Evolutionary conservation across 2,888 invertebrate species (phyloP), one percentile per base, ranked within the genome.

Genomic region (Sthenelais limicola): DNA sequence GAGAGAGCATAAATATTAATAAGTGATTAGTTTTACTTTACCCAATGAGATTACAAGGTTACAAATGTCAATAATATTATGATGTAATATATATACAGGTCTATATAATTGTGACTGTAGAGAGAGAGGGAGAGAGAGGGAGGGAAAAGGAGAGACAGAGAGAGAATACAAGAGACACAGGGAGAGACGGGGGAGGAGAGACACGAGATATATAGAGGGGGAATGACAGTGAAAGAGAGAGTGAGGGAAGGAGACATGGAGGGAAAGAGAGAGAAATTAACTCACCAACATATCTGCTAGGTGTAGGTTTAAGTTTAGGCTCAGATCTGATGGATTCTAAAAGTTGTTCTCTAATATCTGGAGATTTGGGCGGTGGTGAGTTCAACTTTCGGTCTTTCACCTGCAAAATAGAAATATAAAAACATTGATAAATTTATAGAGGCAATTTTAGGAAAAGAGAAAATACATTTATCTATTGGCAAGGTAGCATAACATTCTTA

Each of bases 251-350:
- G 51, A n/a, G 51, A 21, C 7, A n/a, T 7, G 7, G 9, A 12
- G 21, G 7, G 51, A 51, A n/a, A 21, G 21, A 51, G 51, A 9
- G 9, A n/a, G 21, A 21, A n/a, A n/a, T n/a, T 12, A 4, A 62
- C 62, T 62, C 62, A 62, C 62, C 62, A n/a, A 62, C 62, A 62
- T 62, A 62, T 2, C 71, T n/a, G 24, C 74, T 72, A 7, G 79
- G 77, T 24, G 78, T 79, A 3, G 79, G 79, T 35, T 71, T 71
- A 28, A 85, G 79, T 71, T 81, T 80, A 68, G 81, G 82, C 58
- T 81, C 77, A n/a, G 78, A 73, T 28, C 84, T 73, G 62, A 87
- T 87, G 33, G 84, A 84, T 21, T 75, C 74, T 74, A 87, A 75
- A 58, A 87, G 77, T 43, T 77, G 76, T 71, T 87, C 86, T 51